phyloP scores from a whole-genome alignment of 1,140 invertebrate species.

The Hydropsyche tenuis region DNA sequence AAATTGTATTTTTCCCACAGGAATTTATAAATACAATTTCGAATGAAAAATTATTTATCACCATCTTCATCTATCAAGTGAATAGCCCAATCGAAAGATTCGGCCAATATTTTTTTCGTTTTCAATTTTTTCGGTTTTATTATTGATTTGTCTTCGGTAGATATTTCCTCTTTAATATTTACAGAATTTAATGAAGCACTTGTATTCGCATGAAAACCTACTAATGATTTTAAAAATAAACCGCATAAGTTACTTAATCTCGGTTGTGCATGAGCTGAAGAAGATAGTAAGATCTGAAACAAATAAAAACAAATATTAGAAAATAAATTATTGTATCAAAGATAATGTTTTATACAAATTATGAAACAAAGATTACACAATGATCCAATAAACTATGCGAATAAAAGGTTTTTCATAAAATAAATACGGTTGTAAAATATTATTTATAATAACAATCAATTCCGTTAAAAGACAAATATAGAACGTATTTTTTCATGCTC shows the following conservation, averaged over 20 bases:
- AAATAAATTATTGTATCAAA: not conserved
- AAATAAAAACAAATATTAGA: constrained; percentile 38
- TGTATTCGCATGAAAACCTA: constrained; percentile 50
- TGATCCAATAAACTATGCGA: no score
- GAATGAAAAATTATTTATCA: not conserved
- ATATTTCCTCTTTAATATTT: constrained; percentile 3
- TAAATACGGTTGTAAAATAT: no score
- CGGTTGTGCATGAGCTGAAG: constrained; percentile 59
- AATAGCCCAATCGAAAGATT: constrained; percentile 38
- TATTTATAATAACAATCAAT: no score
- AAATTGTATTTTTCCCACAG: not conserved
- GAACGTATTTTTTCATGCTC: not conserved
- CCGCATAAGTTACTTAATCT: constrained; percentile 57
- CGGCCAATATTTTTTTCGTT: constrained; percentile 53
- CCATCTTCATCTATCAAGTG: not conserved
- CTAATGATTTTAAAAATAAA: constrained; percentile 57
- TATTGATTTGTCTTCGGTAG: not conserved
- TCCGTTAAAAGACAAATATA: not conserved
- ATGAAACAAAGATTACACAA: no score
- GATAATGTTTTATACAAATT: no score
- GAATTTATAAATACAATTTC: no score
- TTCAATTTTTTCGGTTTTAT: not conserved
- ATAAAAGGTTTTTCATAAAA: no score
- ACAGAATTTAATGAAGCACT: constrained; percentile 51
- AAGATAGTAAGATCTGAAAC: constrained; percentile 58